phyloP scores from a whole-genome alignment of 2,888 invertebrate genomes.

The Scaeva pyrastri region DNA sequence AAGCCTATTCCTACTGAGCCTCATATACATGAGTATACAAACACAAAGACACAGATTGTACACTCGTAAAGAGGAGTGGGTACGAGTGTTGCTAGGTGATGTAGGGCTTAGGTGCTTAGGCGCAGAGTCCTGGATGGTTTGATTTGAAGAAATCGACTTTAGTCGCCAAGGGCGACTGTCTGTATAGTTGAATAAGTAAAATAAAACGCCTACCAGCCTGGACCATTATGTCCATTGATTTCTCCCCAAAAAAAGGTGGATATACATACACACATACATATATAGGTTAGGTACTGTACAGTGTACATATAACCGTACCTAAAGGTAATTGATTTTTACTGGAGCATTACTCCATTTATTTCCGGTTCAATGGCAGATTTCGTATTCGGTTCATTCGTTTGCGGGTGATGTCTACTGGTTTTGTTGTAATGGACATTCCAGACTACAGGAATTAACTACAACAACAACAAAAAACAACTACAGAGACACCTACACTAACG shows the following conservation, averaged over 20 bases:
- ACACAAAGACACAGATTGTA: background rate
- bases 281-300: background rate
- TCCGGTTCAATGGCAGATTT: slow-evolving; percentile 70
- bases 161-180: slow-evolving; percentile 46
- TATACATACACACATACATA: too few species aligned
- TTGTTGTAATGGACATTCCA: slow-evolving; percentile 43
- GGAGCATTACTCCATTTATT: slow-evolving; percentile 72
- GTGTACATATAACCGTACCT: slow-evolving; percentile 43
- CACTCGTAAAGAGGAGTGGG: background rate
- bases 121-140: slow-evolving; percentile 16
- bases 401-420: slow-evolving; percentile 67
- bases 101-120: background rate
- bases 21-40: background rate
- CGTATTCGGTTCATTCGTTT: slow-evolving; percentile 57
- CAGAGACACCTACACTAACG: too few species aligned
- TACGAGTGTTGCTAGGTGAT: background rate
- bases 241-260: background rate
- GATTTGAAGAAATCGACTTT: slow-evolving; percentile 44
- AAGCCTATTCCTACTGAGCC: slow-evolving; percentile 46
- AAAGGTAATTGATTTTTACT: slow-evolving; percentile 72
- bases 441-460: slow-evolving; percentile 24
- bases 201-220: slow-evolving; percentile 43
- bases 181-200: slow-evolving; percentile 46
- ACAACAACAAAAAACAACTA: background rate
- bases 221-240: slow-evolving; percentile 37